Evolutionary conservation across 2,113 vertebrate species (phyloP), one percentile per base, ranked within the genome.

Genomic region (Cheilinus undulatus): DNA sequence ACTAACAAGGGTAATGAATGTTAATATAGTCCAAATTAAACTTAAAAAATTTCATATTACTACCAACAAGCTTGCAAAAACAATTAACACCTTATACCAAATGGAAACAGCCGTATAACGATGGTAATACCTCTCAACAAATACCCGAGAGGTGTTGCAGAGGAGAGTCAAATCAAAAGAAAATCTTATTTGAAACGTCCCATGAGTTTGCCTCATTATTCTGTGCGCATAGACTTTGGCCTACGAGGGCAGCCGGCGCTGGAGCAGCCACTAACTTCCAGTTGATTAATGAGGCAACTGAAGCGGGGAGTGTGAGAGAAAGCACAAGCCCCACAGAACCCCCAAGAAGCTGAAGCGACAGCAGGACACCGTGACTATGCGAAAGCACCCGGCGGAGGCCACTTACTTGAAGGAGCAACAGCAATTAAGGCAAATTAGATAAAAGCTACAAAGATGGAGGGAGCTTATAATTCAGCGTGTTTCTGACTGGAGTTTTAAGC

Each of bases 211-310:
- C 78, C 90, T 94, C 92, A 93, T 94, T 94, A 93, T 93, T 94
- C 92, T 93, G 87, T 86, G 78, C 76, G 68, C 88, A 88, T 86
- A 90, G 87, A 90, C 90, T 91, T 83, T 91, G 89, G 89, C 90
- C 91, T 89, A 57, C 79, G 85, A 93, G 88, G 90, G 88, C 91
- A 93, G 81, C 78, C 76, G 34, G 80, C 88, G 76, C 76, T 89
- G 67, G 86, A 82, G 76, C 92, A 92, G 93, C 89, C 91, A 87
- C 94, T 95, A 96, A 94, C 92, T 94, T 96, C 93, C 89, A 82
- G 82, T 90, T 96, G 96, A 98, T 97, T 95, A 95, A 97, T 96
- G 93, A 89, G 93, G 91, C 94, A 92, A 93, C 90, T 92, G 94
- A 88, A 90, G 86, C 87, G 86, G 89, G 91, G 92, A 7, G 42